A percentile compares a stretch with the other conserved stretches of the same genome.
Evolutionary conservation across 2,113 vertebrate species (phyloP).

Genomic region (Colossoma macropomum): DNA sequence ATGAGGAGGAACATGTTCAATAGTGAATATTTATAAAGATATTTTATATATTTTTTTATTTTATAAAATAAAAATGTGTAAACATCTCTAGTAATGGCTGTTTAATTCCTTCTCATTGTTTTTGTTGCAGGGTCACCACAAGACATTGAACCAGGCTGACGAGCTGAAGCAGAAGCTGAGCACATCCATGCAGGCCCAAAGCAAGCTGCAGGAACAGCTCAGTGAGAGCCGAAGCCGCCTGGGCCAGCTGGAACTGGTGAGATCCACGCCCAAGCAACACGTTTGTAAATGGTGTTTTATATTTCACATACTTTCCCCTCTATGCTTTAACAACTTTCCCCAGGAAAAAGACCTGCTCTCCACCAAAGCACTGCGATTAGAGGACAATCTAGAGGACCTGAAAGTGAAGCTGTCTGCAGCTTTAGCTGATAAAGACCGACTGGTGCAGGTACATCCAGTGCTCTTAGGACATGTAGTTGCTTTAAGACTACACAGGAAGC

Average conservation of each 20-base stretch:
- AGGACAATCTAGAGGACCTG: constrained; percentile 71
- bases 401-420: constrained; percentile 61
- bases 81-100: background rate
- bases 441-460: constrained; percentile 64
- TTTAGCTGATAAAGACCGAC: constrained; percentile 65
- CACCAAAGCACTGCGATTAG: constrained; percentile 69
- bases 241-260: constrained; percentile 71
- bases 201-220: constrained; percentile 69
- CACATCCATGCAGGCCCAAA: constrained; percentile 48
- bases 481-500: background rate
- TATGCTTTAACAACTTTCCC: constrained; percentile 12
- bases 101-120: background rate
- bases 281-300: background rate
- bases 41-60: no score
- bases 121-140: constrained; percentile 61
- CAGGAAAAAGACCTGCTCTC: constrained; percentile 78
- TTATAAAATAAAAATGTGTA: background rate
- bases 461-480: background rate
- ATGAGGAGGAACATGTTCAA: no score
- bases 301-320: background rate
- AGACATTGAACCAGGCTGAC: constrained; percentile 63
- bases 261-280: constrained; percentile 5
- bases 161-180: constrained; percentile 66
- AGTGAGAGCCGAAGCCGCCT: constrained; percentile 69
- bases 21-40: no score